These are phyloP conservation scores for Sparus aurata DNA, from an alignment of 2,797 vertebrate species.

Conservation along the genomic window DNA sequence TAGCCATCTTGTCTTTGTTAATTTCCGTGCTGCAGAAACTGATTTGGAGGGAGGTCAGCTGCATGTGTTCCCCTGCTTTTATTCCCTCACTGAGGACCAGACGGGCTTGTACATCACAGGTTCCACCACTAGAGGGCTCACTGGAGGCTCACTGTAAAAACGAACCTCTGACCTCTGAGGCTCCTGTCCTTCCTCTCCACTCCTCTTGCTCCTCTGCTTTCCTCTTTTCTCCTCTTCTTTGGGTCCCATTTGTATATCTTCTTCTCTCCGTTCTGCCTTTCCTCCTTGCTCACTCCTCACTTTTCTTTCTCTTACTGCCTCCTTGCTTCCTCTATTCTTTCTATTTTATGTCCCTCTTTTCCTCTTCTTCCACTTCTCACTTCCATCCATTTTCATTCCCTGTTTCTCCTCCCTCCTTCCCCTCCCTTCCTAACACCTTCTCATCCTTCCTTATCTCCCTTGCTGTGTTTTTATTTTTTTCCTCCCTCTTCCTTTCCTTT, in stretches of 20 bases:
- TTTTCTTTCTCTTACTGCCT: too few relatives aligned
- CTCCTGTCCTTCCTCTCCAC: not conserved
- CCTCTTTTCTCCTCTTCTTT: not conserved
- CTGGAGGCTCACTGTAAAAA: not conserved
- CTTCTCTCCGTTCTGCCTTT: not conserved
- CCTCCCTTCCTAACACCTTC: not conserved
- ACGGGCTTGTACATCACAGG: not conserved
- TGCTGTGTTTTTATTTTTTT: not conserved
- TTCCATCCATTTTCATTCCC: not conserved
- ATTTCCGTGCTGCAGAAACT: too few relatives aligned
- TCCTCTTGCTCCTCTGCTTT: not conserved
- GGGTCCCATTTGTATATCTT: not conserved
- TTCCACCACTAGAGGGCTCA: constrained; percentile 54
- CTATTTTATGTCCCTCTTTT: not conserved
- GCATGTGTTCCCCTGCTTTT: constrained; percentile 11
- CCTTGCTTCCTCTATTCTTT: not conserved
- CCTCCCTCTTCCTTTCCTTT: not conserved
- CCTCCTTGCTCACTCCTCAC: not conserved
- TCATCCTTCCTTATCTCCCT: not conserved
- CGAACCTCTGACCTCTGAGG: not conserved
- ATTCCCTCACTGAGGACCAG: not conserved
- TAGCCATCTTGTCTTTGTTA: too few relatives aligned
- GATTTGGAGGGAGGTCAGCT: not conserved
- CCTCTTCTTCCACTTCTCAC: too few relatives aligned
- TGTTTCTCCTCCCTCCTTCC: not conserved